Base-by-base conservation (phyloP, 2,888 invertebrate species). In the Cepaea hortensis region DNA sequence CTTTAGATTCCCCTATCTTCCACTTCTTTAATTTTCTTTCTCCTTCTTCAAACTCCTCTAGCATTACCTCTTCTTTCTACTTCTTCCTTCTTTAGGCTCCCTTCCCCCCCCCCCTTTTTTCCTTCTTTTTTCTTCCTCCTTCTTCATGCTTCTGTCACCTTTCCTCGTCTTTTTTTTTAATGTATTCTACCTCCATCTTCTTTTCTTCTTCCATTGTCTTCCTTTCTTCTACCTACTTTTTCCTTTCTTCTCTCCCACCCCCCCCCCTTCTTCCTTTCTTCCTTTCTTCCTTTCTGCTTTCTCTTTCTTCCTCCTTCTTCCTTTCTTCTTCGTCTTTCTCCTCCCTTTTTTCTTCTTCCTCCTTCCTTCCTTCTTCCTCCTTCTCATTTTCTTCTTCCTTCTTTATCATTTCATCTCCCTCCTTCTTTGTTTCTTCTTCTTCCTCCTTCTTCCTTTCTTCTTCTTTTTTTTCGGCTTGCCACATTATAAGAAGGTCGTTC, bases 211-310 rank as follows among this genome's bases (percentile, higher is more conserved):
- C 62, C 62, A 7, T 62, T 11, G 15, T 18, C 20, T 70, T 73
- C 62, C 46, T 72, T 62, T 82, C 72, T 72, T 73, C 72, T 46
- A 72, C 73, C 72, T 73, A 50, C 83, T 72, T 70, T 73, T 15
- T 83, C 73, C 3, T n/a, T 62, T 11, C 48, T 46, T 72, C 50
- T 70, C 55, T 83, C 73, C 55, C 55, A n/a, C 50, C 50, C 72
- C 23, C 55, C 13, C 50, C n/a, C 50, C 13, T n/a, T 73, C 50
- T 55, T 55, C 72, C n/a, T 72, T 62, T n/a, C 13, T 72, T n/a
- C 72, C 23, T 79, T n/a, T 79, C 23, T 79, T 11, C 15, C 23
- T 62, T 11, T 79, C n/a, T 9, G 7, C 55, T 20, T 23, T n/a
- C 55, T 79, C 20, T 55, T n/a, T 61, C 23, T 79, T 20, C 55